Conservation (phyloP, 2,888 invertebrate species). For the Hedychridium roseum region DNA sequence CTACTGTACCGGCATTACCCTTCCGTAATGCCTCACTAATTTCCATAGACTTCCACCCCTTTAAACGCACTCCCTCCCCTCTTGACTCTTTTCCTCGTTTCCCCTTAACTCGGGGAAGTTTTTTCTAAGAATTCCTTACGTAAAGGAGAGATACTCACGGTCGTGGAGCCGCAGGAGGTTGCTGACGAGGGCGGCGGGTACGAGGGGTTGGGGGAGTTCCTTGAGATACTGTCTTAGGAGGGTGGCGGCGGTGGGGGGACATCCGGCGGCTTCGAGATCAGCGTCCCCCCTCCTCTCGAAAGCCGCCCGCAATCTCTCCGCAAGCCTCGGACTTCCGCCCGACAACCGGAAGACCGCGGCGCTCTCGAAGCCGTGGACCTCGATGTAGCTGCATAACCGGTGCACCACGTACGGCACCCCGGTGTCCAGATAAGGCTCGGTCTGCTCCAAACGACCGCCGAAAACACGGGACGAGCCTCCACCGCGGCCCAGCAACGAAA, state of each 20-base stretch:
- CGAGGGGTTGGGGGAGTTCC: slow-evolving; percentile 66
- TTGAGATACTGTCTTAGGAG: slow-evolving; percentile 68
- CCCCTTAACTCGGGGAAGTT: too few relatives aligned
- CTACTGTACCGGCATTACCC: too few relatives aligned
- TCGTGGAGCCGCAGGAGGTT: slow-evolving; percentile 54
- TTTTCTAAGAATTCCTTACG: too few relatives aligned
- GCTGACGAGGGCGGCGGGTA: slow-evolving; percentile 64
- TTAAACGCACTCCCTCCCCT: too few relatives aligned
- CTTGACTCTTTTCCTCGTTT: too few relatives aligned
- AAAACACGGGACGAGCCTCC: slow-evolving; percentile 49
- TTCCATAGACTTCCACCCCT: too few relatives aligned
- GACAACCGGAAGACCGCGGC: slow-evolving; percentile 65
- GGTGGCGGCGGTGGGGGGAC: slow-evolving; percentile 68
- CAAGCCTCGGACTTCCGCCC: slow-evolving; percentile 66
- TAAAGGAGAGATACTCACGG: slow-evolving; percentile 44
- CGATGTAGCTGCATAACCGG: slow-evolving; percentile 64
- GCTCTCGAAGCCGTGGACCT: slow-evolving; percentile 60
- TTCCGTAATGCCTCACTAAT: too few relatives aligned
- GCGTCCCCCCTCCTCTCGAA: slow-evolving; percentile 68
- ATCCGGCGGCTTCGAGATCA: slow-evolving; percentile 65
- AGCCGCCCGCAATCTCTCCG: slow-evolving; percentile 65
- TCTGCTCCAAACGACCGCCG: slow-evolving; percentile 55
- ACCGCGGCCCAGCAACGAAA: slow-evolving; percentile 53
- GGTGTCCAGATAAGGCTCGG: slow-evolving; percentile 56
- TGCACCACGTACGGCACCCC: slow-evolving; percentile 62